Evolutionary conservation across 2,797 vertebrate genomes (phyloP).

Genomic region (Trichosurus vulpecula): DNA sequence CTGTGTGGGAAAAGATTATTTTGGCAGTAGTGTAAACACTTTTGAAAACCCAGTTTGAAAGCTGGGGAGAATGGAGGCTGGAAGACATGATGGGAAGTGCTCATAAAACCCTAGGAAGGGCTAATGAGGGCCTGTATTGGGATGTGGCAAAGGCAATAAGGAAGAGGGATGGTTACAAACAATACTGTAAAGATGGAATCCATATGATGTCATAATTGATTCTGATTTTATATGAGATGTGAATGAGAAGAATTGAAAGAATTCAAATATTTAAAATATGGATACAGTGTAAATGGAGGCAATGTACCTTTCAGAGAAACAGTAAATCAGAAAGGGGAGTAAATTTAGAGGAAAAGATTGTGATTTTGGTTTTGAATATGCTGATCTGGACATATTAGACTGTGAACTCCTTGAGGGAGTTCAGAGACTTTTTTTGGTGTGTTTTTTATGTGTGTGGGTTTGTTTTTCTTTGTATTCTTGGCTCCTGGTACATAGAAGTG

Average conservation of each 20-base stretch:
- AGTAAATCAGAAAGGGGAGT: not conserved
- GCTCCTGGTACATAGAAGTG: not conserved
- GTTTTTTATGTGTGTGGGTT: not conserved
- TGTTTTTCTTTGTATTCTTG: not conserved
- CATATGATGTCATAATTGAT: not conserved
- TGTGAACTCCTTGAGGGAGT: not conserved
- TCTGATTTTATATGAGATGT: not conserved
- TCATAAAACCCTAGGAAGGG: not conserved
- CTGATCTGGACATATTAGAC: not conserved
- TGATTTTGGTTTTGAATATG: not conserved
- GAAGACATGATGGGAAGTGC: not conserved
- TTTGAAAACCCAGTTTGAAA: no score
- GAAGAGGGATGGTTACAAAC: not conserved
- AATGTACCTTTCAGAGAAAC: not conserved
- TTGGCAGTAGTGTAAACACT: not conserved
- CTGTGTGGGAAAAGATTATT: not conserved
- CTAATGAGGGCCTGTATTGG: not conserved
- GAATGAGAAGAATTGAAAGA: not conserved
- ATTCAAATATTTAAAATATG: not conserved
- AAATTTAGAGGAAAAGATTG: not conserved
- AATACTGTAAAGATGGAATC: not conserved
- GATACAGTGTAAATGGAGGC: not conserved
- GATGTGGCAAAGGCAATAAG: not conserved
- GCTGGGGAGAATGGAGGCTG: not conserved
- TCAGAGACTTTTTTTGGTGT: not conserved